phyloP scores from a whole-genome alignment of 2,888 invertebrate species.

The Prenolepis imparis region DNA sequence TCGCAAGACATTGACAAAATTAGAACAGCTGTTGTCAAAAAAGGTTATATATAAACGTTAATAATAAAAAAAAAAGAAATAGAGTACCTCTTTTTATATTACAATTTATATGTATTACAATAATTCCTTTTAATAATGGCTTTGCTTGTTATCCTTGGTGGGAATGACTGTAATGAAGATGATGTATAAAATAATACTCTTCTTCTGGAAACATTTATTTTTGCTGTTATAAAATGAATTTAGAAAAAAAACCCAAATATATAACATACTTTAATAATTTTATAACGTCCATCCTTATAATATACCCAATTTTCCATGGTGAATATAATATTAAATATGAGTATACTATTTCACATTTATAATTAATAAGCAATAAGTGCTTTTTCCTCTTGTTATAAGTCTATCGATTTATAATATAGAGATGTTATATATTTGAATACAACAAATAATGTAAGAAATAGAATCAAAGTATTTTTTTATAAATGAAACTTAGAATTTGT shows the following conservation, averaged over 20 bases:
- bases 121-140: not conserved
- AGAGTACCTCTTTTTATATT: not conserved
- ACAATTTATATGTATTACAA: not conserved
- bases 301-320: not conserved
- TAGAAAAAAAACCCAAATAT: constrained; percentile 7
- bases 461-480: constrained; percentile 12
- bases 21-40: not conserved
- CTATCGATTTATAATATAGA: not conserved
- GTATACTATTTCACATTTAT: not conserved
- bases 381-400: not conserved
- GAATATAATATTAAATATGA: constrained; percentile 8
- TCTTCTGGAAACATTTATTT: constrained; percentile 25
- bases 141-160: not conserved
- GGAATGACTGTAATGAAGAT: not conserved
- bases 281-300: not conserved
- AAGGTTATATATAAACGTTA: constrained; percentile 5
- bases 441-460: constrained; percentile 4
- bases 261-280: constrained; percentile 10
- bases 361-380: not conserved
- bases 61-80: not conserved
- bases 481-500: not conserved
- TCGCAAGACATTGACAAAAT: not conserved
- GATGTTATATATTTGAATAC: constrained; percentile 10
- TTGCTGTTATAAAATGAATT: not conserved
- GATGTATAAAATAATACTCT: constrained; percentile 4